Evolutionary conservation across 2,888 invertebrate genomes (phyloP).

Genomic region (Branchellion lobata): DNA sequence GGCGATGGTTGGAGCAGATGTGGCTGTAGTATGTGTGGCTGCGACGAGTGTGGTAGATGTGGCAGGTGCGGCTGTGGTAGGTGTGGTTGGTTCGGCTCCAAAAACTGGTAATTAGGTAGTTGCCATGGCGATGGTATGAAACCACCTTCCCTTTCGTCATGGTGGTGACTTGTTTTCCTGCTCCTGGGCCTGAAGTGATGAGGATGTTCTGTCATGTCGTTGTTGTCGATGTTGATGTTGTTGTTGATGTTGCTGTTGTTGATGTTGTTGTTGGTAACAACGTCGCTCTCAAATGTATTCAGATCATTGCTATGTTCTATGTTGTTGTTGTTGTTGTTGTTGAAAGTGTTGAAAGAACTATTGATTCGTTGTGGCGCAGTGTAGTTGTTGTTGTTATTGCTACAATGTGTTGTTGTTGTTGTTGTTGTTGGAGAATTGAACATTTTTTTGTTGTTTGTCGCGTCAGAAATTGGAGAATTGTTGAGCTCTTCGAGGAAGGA

Average conservation of each 20-base stretch:
- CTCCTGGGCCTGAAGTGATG: not conserved
- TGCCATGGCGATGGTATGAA: not conserved
- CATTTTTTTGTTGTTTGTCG: not conserved
- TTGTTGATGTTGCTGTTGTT: too few relatives aligned
- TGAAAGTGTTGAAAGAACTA: not conserved
- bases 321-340: not conserved
- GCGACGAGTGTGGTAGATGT: not conserved
- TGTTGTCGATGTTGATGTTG: not conserved
- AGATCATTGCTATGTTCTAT: not conserved
- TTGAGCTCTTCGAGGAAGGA: slow-evolving; percentile 38
- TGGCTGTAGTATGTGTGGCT: not conserved
- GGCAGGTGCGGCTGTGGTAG: not conserved
- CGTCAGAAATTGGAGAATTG: slow-evolving; percentile 19
- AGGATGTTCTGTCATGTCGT: not conserved
- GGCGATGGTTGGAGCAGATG: too few relatives aligned
- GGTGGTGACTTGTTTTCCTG: not conserved
- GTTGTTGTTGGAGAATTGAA: not conserved
- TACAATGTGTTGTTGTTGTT: not conserved
- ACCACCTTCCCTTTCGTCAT: not conserved
- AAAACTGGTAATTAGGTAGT: not conserved
- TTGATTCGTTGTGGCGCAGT: not conserved
- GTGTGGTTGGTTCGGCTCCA: not conserved
- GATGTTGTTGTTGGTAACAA: too few relatives aligned
- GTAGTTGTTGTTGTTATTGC: not conserved
- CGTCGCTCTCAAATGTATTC: too few relatives aligned